A percentile compares a stretch with the other conserved stretches of the same genome.
These are phyloP conservation scores for Botia kubotai DNA, from an alignment of 2,797 vertebrate species.

Conservation along the genomic window DNA sequence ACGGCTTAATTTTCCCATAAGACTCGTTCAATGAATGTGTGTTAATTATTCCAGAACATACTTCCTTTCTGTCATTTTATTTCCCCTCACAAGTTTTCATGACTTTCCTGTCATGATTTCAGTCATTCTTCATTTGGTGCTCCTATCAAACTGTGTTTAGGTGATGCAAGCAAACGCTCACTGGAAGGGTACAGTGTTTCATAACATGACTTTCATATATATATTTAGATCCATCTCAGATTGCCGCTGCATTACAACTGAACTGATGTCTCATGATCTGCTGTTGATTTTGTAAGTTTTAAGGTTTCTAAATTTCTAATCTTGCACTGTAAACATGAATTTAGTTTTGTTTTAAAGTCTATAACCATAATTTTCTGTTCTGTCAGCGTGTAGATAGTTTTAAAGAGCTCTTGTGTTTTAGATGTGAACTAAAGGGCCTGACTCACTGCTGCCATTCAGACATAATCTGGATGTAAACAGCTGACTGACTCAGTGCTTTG, in stretches of 20 bases:
- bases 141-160: background rate
- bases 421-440: background rate
- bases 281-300: conserved; percentile 3
- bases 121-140: conserved; percentile 21
- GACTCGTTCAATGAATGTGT: background rate
- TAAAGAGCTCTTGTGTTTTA: background rate
- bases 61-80: conserved; percentile 7
- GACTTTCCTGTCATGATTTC: too few species aligned
- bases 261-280: conserved; percentile 10
- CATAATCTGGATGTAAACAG: conserved; percentile 7
- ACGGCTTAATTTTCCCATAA: conserved; percentile 2
- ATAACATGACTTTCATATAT: background rate
- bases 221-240: background rate
- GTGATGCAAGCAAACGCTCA: conserved; percentile 6
- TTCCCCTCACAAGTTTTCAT: background rate
- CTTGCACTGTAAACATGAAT: conserved; percentile 18
- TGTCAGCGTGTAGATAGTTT: conserved; percentile 22
- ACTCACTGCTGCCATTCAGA: background rate
- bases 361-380: background rate
- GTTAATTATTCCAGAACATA: conserved; percentile 4
- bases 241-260: conserved; percentile 30
- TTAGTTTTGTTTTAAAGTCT: background rate
- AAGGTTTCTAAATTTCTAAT: conserved; percentile 35
- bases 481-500: background rate
- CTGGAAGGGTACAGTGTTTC: conserved; percentile 33